Percentiles rank a stretch among this genome's conserved stretches.
phyloP scores from a whole-genome alignment of 2,113 vertebrate species.

The Muntiacus muntjak region DNA sequence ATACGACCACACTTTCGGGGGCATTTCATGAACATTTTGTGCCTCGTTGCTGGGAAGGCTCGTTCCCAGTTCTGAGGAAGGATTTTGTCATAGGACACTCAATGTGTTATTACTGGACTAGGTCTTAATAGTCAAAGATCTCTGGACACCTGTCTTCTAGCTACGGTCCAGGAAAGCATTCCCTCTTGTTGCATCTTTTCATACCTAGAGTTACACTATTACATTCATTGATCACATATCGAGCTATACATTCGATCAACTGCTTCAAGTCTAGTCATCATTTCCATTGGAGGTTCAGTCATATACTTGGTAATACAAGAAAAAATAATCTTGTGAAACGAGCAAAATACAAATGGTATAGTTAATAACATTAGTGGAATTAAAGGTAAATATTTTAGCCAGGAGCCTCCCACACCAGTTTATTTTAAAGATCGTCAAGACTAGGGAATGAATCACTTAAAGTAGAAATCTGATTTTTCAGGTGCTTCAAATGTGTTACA shows the following conservation, averaged over 20 bases:
- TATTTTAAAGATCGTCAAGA: background rate
- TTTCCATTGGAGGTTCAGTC: background rate
- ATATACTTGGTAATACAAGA: background rate
- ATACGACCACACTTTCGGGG: accelerated
- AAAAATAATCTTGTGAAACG: background rate
- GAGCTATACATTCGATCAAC: background rate
- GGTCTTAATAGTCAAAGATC: background rate
- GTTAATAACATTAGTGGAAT: background rate
- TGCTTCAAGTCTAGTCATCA: background rate
- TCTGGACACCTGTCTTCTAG: background rate
- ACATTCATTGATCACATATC: background rate
- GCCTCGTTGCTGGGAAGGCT: background rate
- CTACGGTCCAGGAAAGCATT: background rate
- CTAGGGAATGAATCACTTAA: background rate
- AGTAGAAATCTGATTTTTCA: background rate
- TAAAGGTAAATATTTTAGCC: background rate
- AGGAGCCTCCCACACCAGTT: background rate
- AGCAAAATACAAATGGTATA: background rate
- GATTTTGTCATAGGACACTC: background rate
- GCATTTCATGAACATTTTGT: background rate
- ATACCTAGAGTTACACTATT: background rate
- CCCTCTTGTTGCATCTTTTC: background rate
- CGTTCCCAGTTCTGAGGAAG: background rate
- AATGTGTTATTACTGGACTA: background rate
- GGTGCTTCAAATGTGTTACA: background rate